A percentile compares a stretch with the other conserved stretches of the same genome.
These are phyloP conservation scores for Leptothorax acervorum DNA, from an alignment of 2,888 invertebrate genomes.

Conservation along the genomic window DNA sequence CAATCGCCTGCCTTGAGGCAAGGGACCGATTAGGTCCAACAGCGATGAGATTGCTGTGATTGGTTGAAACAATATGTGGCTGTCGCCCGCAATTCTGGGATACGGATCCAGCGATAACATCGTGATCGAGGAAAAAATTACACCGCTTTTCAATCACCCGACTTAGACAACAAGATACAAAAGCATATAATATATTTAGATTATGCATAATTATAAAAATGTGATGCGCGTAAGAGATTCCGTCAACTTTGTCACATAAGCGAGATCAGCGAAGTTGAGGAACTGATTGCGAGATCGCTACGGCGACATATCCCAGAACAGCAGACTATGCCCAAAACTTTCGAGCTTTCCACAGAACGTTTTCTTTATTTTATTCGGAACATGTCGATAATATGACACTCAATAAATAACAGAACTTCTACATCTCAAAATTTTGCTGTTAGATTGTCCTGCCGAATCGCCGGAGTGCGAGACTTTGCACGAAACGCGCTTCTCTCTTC, in stretches of 20 bases:
- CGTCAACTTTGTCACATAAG: not conserved
- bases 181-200: not conserved
- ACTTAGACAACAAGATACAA: not conserved
- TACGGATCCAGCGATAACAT: constrained; percentile 26
- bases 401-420: constrained; percentile 85
- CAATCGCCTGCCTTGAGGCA: constrained; percentile 86
- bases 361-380: constrained; percentile 79
- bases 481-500: constrained; percentile 40
- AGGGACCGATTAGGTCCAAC: constrained; percentile 85
- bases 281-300: constrained; percentile 19
- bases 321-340: constrained; percentile 80
- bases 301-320: constrained; percentile 76
- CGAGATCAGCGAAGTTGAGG: not conserved
- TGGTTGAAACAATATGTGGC: constrained; percentile 86
- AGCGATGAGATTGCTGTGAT: constrained; percentile 85
- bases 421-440: constrained; percentile 81
- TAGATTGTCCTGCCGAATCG: constrained; percentile 80
- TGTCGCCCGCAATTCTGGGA: constrained; percentile 79
- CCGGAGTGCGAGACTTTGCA: constrained; percentile 30
- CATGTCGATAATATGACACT: constrained; percentile 83
- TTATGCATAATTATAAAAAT: constrained; percentile 15
- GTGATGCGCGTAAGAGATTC: not conserved
- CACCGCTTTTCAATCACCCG: not conserved
- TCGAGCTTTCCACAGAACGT: constrained; percentile 83
- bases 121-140: not conserved